Conservation (phyloP, 2,888 invertebrate species). For the Oeneis ivallda region DNA sequence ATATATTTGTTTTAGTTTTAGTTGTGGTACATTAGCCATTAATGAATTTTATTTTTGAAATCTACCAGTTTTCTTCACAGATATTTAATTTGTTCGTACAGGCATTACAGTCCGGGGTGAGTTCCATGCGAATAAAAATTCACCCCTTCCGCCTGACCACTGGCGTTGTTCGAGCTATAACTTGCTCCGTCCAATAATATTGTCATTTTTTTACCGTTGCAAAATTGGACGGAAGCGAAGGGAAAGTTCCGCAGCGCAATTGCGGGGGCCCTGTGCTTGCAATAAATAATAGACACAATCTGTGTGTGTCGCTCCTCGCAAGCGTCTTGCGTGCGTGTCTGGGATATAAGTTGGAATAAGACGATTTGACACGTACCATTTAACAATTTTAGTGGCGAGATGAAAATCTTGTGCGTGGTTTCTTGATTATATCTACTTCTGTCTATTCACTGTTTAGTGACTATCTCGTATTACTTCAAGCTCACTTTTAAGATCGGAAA, state of each 20-base stretch:
- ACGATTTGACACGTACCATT: slow-evolving; percentile 42
- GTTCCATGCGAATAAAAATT: slow-evolving; percentile 52
- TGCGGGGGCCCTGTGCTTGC: slow-evolving; percentile 67
- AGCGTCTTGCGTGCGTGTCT: slow-evolving; percentile 41
- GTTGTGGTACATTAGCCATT: too few species aligned
- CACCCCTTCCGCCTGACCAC: slow-evolving; percentile 72
- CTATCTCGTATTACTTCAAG: neutral
- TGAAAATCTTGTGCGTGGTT: slow-evolving; percentile 32
- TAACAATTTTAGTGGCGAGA: slow-evolving; percentile 38
- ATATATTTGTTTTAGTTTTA: too few species aligned
- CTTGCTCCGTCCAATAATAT: slow-evolving; percentile 74
- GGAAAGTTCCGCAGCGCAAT: slow-evolving; percentile 72
- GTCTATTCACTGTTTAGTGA: slow-evolving; percentile 5
- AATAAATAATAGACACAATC: slow-evolving; percentile 79
- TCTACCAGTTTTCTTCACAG: slow-evolving; percentile 37
- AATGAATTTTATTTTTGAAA: slow-evolving; percentile 31
- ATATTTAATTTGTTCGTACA: slow-evolving; percentile 45
- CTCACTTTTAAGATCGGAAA: neutral
- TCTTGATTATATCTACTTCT: slow-evolving; percentile 19
- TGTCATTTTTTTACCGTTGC: slow-evolving; percentile 78
- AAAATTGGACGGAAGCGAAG: slow-evolving; percentile 76
- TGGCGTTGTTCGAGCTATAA: slow-evolving; percentile 51
- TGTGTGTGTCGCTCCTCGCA: slow-evolving; percentile 52
- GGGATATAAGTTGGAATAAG: slow-evolving; percentile 39
- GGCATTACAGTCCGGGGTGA: slow-evolving; percentile 34